phyloP scores from a whole-genome alignment of 64 coral and sea anemone species.

The Stichodactyla mertensii region DNA sequence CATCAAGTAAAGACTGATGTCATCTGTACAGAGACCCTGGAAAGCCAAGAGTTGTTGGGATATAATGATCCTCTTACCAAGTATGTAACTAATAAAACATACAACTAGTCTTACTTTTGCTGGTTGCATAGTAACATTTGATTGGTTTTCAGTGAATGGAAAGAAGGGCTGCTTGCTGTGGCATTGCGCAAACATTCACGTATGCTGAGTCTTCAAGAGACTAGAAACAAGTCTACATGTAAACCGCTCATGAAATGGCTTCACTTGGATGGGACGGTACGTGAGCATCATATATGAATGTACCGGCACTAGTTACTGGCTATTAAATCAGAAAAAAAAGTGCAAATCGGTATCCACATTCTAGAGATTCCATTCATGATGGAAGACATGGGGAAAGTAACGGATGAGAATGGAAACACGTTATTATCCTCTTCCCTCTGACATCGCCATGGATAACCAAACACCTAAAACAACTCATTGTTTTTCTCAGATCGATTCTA shows the following conservation, averaged over 20 bases:
- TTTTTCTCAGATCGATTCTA: conserved; percentile 59
- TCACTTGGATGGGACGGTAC: conserved; percentile 91
- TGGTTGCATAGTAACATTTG: background rate
- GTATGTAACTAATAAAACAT: background rate
- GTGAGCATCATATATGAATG: background rate
- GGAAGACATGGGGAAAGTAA: too few species aligned
- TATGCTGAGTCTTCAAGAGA: conserved; percentile 65
- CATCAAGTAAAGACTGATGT: conserved; percentile 72
- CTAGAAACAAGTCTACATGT: conserved; percentile 3
- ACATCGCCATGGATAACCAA: background rate
- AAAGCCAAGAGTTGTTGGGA: conserved; percentile 78
- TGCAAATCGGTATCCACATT: too few species aligned
- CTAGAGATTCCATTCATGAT: too few species aligned
- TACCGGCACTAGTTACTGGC: background rate
- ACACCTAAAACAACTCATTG: background rate
- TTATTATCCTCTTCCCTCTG: background rate
- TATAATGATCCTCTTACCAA: conserved; percentile 50
- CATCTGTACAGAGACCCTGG: conserved; percentile 80
- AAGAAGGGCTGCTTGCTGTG: conserved; percentile 70
- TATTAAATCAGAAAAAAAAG: too few species aligned
- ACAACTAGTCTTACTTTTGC: background rate
- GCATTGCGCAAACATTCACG: conserved; percentile 64
- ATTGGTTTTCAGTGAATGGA: conserved; percentile 75
- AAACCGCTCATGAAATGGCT: conserved; percentile 95
- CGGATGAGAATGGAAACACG: too few species aligned